Base-by-base conservation (phyloP, 2,797 vertebrate species). In the Periparus ater region DNA sequence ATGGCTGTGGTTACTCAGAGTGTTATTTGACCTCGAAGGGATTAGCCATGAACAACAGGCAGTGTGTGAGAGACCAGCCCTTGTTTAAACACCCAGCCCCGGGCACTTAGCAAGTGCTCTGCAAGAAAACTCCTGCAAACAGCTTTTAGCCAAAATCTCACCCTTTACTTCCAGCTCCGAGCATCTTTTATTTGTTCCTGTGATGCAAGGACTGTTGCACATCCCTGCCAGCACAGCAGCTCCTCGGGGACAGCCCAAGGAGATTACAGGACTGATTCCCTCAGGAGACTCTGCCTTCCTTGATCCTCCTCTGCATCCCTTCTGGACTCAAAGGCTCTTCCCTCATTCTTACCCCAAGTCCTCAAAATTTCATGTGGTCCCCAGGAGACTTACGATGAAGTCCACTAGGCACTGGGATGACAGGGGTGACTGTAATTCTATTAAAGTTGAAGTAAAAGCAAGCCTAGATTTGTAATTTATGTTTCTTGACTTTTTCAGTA, bases 1-100 rank as follows among this genome's bases (percentile, higher is more conserved):
- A 95, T 95, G 60, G n/a, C 67, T 93, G 32, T 45, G 78, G 79
- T 96, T 95, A 97, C 95, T 96, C 92, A 95, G 62, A 88, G 66
- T n/a, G 34, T 95, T 95, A 62, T 68, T 96, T 95, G 93, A 96
- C 80, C 78, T 93, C 12, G 0, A 61, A 63, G 76, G 87, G 94
- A 95, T 97, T 93, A 96, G 87, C 89, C 51, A 15, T 81, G 80
- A 96, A 63, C 63, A 82, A 30, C 92, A 89, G 80, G 11, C 30
- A 22, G 67, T 55, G 88, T 95, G 86, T 90, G 85, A 36, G 65
- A 94, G 93, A 94, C 79, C 72, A 95, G 84, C 79, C 86, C 90
- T 94, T 80, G 55, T 65, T 94, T 67, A 61, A 88, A 55, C 58
- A 42, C 30, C 76, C 67, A 63, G 65, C 26, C 70, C 23, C 0